A percentile compares a stretch with the other conserved stretches of the same genome.
These are phyloP conservation scores for Grapholita molesta DNA, from an alignment of 1,140 invertebrate species.

Conservation along the genomic window DNA sequence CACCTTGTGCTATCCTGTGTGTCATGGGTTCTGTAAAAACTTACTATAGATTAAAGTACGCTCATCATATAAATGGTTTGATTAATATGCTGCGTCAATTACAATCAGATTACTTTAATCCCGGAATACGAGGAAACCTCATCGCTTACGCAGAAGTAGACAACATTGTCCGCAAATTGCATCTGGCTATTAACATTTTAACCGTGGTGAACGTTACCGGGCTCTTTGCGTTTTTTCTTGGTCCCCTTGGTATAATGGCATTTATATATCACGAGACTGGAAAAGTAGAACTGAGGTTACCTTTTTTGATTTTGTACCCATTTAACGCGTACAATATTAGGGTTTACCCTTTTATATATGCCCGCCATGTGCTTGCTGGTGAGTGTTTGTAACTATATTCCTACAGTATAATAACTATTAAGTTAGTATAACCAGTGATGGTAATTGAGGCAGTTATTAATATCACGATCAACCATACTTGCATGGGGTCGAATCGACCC, in stretches of 20 bases:
- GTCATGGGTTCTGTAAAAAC: constrained; percentile 26
- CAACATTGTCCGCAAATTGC: neutral
- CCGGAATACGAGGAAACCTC: neutral
- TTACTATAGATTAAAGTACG: constrained; percentile 25
- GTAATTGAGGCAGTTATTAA: too few relatives aligned
- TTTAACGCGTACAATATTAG: constrained; percentile 33
- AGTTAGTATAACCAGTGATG: too few relatives aligned
- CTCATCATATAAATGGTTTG: constrained; percentile 23
- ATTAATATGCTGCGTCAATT: constrained; percentile 22
- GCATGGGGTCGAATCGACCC: too few relatives aligned
- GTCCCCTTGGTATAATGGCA: constrained; percentile 25
- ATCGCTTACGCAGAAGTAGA: neutral
- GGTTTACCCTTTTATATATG: constrained; percentile 35
- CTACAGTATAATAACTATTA: too few relatives aligned
- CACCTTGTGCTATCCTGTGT: constrained; percentile 28
- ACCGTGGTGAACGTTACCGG: neutral
- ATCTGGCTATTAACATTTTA: neutral
- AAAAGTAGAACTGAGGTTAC: constrained; percentile 29
- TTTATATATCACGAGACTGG: constrained; percentile 29
- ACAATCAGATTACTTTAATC: neutral
- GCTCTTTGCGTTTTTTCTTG: constrained; percentile 26
- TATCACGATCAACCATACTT: too few relatives aligned
- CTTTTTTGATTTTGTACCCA: constrained; percentile 41
- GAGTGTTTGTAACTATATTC: constrained; percentile 2
- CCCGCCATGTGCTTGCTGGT: constrained; percentile 40